These are phyloP conservation scores for Heliconius ethilla DNA, from an alignment of 2,888 invertebrate genomes.

Conservation along the genomic window DNA sequence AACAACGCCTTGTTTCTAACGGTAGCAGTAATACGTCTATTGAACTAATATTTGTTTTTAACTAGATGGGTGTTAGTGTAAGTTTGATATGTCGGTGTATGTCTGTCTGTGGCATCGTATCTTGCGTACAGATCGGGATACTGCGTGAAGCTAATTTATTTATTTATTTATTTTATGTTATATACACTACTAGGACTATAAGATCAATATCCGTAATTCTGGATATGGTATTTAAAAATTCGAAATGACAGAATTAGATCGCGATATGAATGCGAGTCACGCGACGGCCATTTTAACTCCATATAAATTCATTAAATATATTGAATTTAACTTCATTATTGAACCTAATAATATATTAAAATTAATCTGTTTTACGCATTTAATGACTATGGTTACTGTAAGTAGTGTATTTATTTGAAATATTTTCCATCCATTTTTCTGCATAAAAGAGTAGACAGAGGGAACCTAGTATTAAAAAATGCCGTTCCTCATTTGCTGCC, in stretches of 20 bases:
- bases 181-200: neutral
- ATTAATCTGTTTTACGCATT: too few species aligned
- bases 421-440: too few species aligned
- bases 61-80: too few species aligned
- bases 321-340: neutral
- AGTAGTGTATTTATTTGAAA: too few species aligned
- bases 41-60: slow-evolving; percentile 7
- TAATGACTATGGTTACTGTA: too few species aligned
- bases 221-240: neutral
- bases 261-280: slow-evolving; percentile 1
- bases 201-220: neutral
- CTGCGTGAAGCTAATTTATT: neutral
- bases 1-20: slow-evolving; percentile 15
- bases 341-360: neutral
- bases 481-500: too few species aligned
- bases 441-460: too few species aligned
- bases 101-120: too few species aligned
- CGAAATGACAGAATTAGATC: neutral
- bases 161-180: neutral
- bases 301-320: neutral
- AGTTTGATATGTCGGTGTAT: too few species aligned
- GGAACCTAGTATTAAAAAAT: too few species aligned
- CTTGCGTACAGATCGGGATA: neutral
- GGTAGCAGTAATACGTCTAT: neutral
- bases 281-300: neutral